Evolutionary conservation across 2,888 invertebrate species (phyloP), one percentile per base, ranked within the genome.

Genomic region (Perizoma flavofasciatum): DNA sequence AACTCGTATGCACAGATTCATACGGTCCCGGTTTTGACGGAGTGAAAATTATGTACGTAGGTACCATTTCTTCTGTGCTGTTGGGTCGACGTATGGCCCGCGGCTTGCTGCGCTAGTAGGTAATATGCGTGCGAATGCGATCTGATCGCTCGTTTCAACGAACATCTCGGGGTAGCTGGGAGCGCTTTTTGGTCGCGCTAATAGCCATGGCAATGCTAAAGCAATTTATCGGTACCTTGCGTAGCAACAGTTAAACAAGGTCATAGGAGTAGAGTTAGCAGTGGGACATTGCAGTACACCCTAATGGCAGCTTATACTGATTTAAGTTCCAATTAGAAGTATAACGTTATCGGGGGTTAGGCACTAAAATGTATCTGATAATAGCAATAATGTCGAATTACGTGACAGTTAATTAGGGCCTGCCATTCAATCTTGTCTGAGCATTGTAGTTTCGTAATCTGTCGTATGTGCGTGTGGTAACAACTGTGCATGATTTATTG

Each of bases 61-160:
- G 44, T n/a, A 52, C 51, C 50, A 44, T 39, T 48, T 45, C 55
- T 49, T 53, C 48, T 49, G 9, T 53, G 34, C 46, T 33, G 52
- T 88, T 89, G 89, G 86, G 83, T 85, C 80, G 81, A 75, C 77
- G 82, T 78, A 77, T 75, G 70, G 85, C 89, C 84, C 68, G 77
- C 76, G 85, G 89, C 81, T 64, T 59, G 67, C 69, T 68, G 79
- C 78, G 74, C 78, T 61, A 76, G 84, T 22, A 22, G 22, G 22
- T 90, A 90, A 91, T 89, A 88, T 89, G 90, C 91, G 92, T 92
- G 90, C 90, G 91, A 90, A 90, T 85, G 81, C 82, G 86, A 87
- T 89, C 77, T 82, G 82, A 88, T 89, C 86, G 85, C 67, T 70
- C 70, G 68, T 78, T 76, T 72, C 73, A 70, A 70, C 72, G 77